Conservation (phyloP, 2,888 invertebrate species). For the Ischnura elegans region DNA sequence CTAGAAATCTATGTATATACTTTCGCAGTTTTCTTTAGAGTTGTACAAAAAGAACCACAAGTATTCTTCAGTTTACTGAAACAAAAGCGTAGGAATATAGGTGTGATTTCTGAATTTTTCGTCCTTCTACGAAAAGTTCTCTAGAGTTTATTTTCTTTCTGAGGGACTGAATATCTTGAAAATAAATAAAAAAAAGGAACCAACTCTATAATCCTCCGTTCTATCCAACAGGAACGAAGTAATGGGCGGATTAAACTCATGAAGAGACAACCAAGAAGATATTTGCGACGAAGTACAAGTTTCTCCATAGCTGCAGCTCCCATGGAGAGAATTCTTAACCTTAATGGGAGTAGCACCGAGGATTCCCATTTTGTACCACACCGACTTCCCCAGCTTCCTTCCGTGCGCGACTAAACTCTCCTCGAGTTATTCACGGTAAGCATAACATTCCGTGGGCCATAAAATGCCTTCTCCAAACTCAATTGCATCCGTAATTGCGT, state of each 20-base stretch:
- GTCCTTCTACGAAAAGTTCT: too few relatives aligned
- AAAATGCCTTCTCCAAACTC: background rate
- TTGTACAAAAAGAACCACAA: too few relatives aligned
- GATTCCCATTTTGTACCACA: background rate
- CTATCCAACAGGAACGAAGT: background rate
- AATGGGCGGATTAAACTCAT: slow-evolving; percentile 23
- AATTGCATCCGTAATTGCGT: background rate
- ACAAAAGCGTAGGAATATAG: too few relatives aligned
- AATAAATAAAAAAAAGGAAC: slow-evolving; percentile 29
- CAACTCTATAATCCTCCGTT: background rate
- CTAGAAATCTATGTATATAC: too few relatives aligned
- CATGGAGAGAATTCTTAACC: background rate
- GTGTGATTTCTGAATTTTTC: too few relatives aligned
- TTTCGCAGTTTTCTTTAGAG: too few relatives aligned
- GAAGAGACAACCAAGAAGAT: background rate
- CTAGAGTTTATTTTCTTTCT: too few relatives aligned
- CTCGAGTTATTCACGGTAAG: background rate
- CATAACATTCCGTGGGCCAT: background rate
- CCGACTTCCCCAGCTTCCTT: background rate
- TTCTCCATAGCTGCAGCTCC: background rate
- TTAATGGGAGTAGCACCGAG: background rate
- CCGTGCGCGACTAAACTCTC: background rate
- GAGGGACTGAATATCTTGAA: too few relatives aligned
- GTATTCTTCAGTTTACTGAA: too few relatives aligned
- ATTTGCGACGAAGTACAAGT: background rate